Evolutionary conservation across 1,140 invertebrate species (phyloP).

Genomic region (Diorhabda carinulata): DNA sequence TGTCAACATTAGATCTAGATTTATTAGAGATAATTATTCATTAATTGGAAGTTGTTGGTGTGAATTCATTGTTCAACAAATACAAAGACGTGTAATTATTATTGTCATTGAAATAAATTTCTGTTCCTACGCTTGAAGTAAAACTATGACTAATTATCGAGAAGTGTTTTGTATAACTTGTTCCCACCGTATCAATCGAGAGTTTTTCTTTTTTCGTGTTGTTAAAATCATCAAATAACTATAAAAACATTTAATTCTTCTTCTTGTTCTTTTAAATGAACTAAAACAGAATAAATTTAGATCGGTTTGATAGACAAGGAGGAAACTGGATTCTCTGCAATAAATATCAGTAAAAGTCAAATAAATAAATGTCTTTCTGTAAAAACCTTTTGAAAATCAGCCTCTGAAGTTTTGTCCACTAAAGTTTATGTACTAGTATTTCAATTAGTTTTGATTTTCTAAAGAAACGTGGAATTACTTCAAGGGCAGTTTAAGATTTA

Average conservation of each 20-base stretch:
- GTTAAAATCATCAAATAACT: not conserved
- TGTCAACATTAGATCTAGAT: no score
- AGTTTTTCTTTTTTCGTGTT: not conserved
- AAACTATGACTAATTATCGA: not conserved
- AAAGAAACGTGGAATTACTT: no score
- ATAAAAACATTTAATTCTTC: not conserved
- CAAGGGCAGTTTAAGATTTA: no score
- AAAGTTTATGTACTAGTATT: not conserved
- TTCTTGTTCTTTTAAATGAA: conserved; percentile 3
- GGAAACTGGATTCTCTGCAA: not conserved
- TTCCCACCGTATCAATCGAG: not conserved
- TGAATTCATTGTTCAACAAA: no score
- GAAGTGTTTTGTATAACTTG: not conserved
- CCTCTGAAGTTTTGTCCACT: not conserved
- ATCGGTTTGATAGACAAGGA: not conserved
- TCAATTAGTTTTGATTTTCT: not conserved
- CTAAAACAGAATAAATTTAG: not conserved
- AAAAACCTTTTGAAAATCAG: not conserved
- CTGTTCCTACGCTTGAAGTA: no score
- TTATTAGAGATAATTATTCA: no score
- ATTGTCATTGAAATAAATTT: no score
- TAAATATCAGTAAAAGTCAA: conserved; percentile 1
- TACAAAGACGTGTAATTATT: no score
- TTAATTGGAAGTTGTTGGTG: no score
- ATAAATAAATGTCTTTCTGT: not conserved